phyloP scores from a whole-genome alignment of 2,888 invertebrate genomes.

The Dioctria rufipes region DNA sequence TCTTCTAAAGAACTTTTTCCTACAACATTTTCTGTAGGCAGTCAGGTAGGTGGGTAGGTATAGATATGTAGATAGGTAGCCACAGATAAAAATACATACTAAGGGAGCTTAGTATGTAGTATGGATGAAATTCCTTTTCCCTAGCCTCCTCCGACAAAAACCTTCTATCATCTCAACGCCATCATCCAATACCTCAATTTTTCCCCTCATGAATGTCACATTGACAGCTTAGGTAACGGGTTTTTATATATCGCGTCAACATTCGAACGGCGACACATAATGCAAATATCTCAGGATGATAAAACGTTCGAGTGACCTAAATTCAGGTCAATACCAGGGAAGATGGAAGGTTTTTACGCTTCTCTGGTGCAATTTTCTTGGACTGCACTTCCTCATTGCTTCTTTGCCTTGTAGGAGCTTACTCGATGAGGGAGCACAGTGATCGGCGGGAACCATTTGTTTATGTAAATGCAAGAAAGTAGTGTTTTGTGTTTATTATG shows the following conservation, averaged over 20 bases:
- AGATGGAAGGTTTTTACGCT: slow-evolving; percentile 39
- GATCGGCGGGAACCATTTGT: slow-evolving; percentile 39
- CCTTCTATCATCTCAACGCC: neutral
- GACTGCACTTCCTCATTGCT: slow-evolving; percentile 50
- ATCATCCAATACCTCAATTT: neutral
- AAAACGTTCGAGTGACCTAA: slow-evolving; percentile 66
- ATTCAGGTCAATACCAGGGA: slow-evolving; percentile 65
- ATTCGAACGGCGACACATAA: slow-evolving; percentile 47
- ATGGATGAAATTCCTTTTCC: too few species aligned
- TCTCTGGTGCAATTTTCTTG: slow-evolving; percentile 46
- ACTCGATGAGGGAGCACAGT: neutral
- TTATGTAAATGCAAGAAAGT: slow-evolving; percentile 42
- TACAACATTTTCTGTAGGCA: neutral
- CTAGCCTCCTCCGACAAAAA: slow-evolving; percentile 5
- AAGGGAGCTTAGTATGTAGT: too few species aligned
- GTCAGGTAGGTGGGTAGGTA: too few species aligned
- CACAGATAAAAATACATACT: neutral
- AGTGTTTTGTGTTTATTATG: neutral
- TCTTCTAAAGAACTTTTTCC: slow-evolving; percentile 44
- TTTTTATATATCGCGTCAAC: slow-evolving; percentile 17
- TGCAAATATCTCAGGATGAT: slow-evolving; percentile 55
- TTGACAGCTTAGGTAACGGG: slow-evolving; percentile 46
- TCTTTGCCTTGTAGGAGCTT: slow-evolving; percentile 21
- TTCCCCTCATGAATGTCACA: slow-evolving; percentile 47
- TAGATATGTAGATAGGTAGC: too few species aligned